A percentile compares a stretch with the other conserved stretches of the same genome.
These are phyloP conservation scores for Chironomus striatipennis DNA, from an alignment of 1,140 invertebrate genomes.

Conservation along the genomic window DNA sequence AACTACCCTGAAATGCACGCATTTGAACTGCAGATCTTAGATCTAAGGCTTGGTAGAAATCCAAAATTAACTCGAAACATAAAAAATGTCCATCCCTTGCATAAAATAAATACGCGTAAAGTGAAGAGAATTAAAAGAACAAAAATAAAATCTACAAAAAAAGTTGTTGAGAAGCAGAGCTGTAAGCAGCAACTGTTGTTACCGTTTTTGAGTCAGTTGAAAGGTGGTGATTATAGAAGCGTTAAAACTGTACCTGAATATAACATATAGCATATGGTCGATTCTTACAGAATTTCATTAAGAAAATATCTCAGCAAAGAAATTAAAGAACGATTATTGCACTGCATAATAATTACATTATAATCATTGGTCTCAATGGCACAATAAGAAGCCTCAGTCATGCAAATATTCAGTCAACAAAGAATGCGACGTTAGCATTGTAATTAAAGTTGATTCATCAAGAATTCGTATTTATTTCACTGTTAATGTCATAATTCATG, in stretches of 20 bases:
- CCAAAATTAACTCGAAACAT: too few relatives aligned
- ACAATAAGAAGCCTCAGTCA: not conserved
- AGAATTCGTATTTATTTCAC: not conserved
- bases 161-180: not conserved
- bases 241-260: not conserved
- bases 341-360: too few relatives aligned
- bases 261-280: not conserved
- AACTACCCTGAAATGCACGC: too few relatives aligned
- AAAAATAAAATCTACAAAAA: too few relatives aligned
- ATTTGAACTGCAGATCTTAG: too few relatives aligned
- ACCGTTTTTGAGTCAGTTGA: not conserved
- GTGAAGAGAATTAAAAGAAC: not conserved
- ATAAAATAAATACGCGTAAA: not conserved
- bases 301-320: too few relatives aligned
- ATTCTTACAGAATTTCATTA: not conserved
- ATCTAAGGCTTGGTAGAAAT: too few relatives aligned
- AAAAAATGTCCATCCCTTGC: not conserved
- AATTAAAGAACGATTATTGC: not conserved
- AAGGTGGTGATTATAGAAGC: constrained; percentile 6
- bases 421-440: too few relatives aligned
- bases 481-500: not conserved
- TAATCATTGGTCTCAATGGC: too few relatives aligned
- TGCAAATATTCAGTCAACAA: too few relatives aligned
- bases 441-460: not conserved
- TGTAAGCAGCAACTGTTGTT: not conserved